These are phyloP conservation scores for Sebastes miniatus DNA, from an alignment of 2,797 vertebrate species.

Conservation along the genomic window DNA sequence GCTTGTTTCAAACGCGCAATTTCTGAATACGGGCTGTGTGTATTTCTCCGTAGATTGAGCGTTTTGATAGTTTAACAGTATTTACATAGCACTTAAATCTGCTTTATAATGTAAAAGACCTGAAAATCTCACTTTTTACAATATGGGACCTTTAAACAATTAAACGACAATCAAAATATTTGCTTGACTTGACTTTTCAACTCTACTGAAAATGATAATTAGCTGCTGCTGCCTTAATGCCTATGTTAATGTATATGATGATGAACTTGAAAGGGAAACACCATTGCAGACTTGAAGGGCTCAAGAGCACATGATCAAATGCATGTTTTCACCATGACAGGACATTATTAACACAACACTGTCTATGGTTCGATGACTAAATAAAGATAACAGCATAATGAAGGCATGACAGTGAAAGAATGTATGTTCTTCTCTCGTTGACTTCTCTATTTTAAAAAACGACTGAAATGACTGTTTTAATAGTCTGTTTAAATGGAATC, in stretches of 20 bases:
- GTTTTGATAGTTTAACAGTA: too few relatives aligned
- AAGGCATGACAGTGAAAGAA: not conserved
- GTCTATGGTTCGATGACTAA: not conserved
- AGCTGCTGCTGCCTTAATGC: not conserved
- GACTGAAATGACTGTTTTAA: not conserved
- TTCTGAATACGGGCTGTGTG: too few relatives aligned
- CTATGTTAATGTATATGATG: not conserved
- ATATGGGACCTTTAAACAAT: too few relatives aligned
- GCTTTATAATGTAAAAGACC: too few relatives aligned
- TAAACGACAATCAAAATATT: not conserved
- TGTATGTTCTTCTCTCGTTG: not conserved
- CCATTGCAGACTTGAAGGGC: not conserved
- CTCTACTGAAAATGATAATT: not conserved
- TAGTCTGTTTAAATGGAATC: not conserved
- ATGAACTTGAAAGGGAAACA: not conserved
- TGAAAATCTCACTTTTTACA: too few relatives aligned
- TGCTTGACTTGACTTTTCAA: not conserved
- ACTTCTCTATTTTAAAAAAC: not conserved
- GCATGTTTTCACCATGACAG: conserved; percentile 7
- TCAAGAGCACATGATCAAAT: conserved; percentile 16
- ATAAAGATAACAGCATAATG: not conserved
- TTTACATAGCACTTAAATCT: too few relatives aligned
- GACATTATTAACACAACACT: not conserved
- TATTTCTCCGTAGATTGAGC: too few relatives aligned
- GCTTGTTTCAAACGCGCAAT: too few relatives aligned